Evolutionary conservation across 92 coral and sea anemone species (phyloP).

Genomic region (Scolanthus callimorphus): DNA sequence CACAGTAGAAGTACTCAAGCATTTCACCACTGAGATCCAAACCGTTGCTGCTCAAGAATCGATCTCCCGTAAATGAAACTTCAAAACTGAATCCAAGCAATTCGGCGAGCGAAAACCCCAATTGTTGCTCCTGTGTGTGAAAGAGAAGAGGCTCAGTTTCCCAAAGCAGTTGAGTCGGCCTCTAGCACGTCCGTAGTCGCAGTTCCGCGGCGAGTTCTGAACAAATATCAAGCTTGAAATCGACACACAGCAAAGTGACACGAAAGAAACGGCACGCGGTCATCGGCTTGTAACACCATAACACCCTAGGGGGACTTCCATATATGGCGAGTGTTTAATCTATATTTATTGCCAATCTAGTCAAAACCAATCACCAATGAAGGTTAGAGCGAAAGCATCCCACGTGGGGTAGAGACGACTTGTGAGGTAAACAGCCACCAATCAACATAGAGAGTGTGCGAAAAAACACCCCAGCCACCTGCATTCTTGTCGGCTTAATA

Average conservation of each 20-base stretch:
- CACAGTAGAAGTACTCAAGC: constrained; percentile 90
- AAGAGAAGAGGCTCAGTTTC: constrained; percentile 2
- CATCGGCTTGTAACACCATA: constrained; percentile 95
- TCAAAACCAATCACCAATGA: constrained; percentile 99
- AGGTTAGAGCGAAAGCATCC: constrained; percentile 97
- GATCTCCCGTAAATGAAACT: constrained; percentile 29
- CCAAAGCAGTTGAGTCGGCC: too few species aligned
- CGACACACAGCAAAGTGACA: constrained; percentile 99
- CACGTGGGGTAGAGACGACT: constrained; percentile 99
- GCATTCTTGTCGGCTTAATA: constrained; percentile 99
- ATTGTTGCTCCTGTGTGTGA: neutral
- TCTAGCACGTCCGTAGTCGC: too few species aligned
- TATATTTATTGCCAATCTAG: constrained; percentile 99
- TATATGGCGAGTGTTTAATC: constrained; percentile 99
- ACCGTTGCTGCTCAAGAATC: constrained; percentile 73
- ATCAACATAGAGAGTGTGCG: constrained; percentile 98
- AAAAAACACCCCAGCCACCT: constrained; percentile 99
- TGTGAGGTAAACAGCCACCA: constrained; percentile 99
- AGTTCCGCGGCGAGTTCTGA: constrained; percentile 70
- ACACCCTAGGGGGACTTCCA: constrained; percentile 99
- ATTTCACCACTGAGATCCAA: constrained; percentile 72
- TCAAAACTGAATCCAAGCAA: constrained; percentile 18
- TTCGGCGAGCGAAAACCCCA: neutral
- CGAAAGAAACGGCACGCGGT: constrained; percentile 99
- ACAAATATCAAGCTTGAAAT: constrained; percentile 92